These are phyloP conservation scores for Fregata magnificens DNA, from an alignment of 2,113 vertebrate genomes.

Conservation along the genomic window DNA sequence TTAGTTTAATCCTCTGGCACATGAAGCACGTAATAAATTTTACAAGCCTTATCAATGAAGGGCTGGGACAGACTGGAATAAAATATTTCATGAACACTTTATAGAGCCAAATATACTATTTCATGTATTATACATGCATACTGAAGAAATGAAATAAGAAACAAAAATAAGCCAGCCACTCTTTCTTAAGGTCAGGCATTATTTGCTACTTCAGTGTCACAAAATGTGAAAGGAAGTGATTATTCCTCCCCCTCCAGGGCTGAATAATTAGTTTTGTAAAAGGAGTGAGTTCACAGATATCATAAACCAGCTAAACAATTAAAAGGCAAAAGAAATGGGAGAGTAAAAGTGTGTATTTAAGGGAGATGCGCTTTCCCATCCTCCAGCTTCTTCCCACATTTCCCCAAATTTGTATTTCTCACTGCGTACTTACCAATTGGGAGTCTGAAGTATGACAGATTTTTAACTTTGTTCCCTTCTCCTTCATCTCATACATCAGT, in stretches of 20 bases:
- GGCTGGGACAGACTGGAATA: neutral
- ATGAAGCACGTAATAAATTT: neutral
- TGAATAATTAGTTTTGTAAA: neutral
- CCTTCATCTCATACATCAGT: slow-evolving; percentile 91
- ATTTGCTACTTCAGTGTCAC: neutral
- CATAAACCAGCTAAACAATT: neutral
- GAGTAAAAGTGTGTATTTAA: neutral
- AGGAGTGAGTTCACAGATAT: neutral
- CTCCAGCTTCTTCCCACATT: neutral
- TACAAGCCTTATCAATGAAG: neutral
- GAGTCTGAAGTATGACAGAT: slow-evolving; percentile 82
- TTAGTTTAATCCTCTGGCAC: neutral
- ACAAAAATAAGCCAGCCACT: neutral
- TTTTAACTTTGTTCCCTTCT: slow-evolving; percentile 90
- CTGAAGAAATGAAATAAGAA: neutral
- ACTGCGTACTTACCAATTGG: slow-evolving; percentile 79
- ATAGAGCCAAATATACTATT: neutral
- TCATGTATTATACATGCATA: neutral
- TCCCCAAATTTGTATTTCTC: neutral
- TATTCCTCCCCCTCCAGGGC: neutral
- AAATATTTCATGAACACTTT: neutral
- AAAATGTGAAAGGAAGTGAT: neutral
- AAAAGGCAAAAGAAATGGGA: neutral
- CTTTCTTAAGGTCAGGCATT: neutral
- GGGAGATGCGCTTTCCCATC: neutral